phyloP scores from a whole-genome alignment of 2,888 invertebrate genomes.

The Athalia rosae region DNA sequence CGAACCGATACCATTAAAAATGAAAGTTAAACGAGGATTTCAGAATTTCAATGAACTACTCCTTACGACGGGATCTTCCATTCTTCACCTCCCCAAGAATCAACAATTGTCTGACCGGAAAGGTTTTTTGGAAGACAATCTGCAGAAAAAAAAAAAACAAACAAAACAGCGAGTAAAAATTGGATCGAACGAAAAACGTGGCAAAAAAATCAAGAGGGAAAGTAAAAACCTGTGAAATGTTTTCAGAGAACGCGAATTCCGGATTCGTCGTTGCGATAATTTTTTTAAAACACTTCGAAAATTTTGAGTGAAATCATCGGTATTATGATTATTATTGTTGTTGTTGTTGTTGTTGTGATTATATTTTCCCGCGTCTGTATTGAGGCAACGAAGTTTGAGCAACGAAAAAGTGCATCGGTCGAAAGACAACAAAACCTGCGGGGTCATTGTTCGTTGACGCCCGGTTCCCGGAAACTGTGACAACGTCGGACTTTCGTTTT shows the following conservation, averaged over 20 bases:
- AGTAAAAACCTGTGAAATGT: background rate
- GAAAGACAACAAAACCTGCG: conserved; percentile 4
- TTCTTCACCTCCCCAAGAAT: background rate
- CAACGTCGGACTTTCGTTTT: conserved; percentile 28
- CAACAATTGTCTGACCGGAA: background rate
- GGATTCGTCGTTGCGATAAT: no score
- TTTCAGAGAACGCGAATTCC: no score
- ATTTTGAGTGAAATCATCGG: no score
- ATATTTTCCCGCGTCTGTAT: background rate
- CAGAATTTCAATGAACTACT: background rate
- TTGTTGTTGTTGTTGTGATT: background rate
- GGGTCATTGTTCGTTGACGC: conserved; percentile 29
- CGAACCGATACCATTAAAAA: conserved; percentile 28
- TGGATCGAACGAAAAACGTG: background rate
- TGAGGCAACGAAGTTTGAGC: background rate
- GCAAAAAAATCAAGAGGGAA: background rate
- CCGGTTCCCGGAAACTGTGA: conserved; percentile 24
- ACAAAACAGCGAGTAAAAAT: no score
- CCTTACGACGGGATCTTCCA: background rate
- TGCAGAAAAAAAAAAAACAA: no score
- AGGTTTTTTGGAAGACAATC: no score
- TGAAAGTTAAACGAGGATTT: conserved; percentile 36
- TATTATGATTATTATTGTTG: no score
- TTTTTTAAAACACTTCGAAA: no score
- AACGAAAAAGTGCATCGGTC: conserved; percentile 29